Evolutionary conservation across 2,888 invertebrate species (phyloP).

Genomic region (Apeira syringaria): DNA sequence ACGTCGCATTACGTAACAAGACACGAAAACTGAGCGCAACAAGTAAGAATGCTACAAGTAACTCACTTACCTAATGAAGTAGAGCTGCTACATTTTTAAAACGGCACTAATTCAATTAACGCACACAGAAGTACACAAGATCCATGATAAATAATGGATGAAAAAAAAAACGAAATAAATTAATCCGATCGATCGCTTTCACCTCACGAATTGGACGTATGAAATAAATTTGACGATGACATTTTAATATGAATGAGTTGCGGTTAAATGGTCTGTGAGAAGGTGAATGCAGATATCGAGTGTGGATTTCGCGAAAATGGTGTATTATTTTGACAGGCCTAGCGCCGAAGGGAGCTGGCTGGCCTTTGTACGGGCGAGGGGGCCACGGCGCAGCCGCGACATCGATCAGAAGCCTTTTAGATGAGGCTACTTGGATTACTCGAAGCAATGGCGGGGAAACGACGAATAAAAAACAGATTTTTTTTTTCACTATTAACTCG

Average conservation of each 20-base stretch:
- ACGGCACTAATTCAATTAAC: conserved; percentile 48
- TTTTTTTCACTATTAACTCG: too few relatives aligned
- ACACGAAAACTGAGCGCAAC: conserved; percentile 61
- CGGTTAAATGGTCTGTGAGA: conserved; percentile 8
- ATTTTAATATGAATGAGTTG: conserved; percentile 6
- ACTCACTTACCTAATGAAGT: conserved; percentile 46
- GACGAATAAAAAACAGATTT: conserved; percentile 1
- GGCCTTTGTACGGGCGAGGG: conserved; percentile 65
- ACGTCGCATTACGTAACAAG: conserved; percentile 67
- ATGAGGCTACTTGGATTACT: conserved; percentile 33
- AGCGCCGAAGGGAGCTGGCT: conserved; percentile 58
- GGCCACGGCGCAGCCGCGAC: conserved; percentile 60
- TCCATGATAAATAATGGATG: conserved; percentile 38
- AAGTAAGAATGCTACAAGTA: conserved; percentile 65
- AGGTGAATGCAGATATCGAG: conserved; percentile 35
- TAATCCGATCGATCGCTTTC: conserved; percentile 23
- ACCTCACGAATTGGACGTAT: conserved; percentile 25
- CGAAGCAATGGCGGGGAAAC: conserved; percentile 20
- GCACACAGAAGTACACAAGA: conserved; percentile 48
- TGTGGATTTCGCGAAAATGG: conserved; percentile 53
- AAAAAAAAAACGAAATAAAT: conserved; percentile 28
- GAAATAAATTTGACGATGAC: conserved; percentile 7
- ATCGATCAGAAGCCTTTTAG: conserved; percentile 67
- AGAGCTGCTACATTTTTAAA: conserved; percentile 63
- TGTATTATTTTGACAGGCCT: conserved; percentile 72